A percentile compares a stretch with the other conserved stretches of the same genome.
These are phyloP conservation scores for Bellardia bayeri DNA, from an alignment of 2,888 invertebrate genomes.

Conservation along the genomic window DNA sequence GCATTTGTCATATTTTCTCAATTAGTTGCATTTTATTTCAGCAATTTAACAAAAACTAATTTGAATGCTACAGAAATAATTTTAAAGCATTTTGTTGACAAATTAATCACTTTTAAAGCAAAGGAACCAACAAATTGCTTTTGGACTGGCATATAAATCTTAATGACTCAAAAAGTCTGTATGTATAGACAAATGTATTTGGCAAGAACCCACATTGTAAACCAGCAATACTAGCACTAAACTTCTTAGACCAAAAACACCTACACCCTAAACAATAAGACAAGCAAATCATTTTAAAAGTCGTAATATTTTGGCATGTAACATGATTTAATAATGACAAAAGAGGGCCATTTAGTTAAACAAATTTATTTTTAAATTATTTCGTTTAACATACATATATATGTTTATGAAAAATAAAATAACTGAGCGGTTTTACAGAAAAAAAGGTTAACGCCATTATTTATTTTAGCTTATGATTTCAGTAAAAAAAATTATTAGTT, in stretches of 20 bases:
- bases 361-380: conserved; percentile 50
- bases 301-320: conserved; percentile 57
- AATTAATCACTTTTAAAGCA: conserved; percentile 69
- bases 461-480: conserved; percentile 40
- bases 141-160: conserved; percentile 69
- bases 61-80: conserved; percentile 44
- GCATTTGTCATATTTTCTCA: conserved; percentile 51
- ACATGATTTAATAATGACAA: conserved; percentile 72
- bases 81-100: conserved; percentile 67
- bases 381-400: conserved; percentile 24
- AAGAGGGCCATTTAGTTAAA: conserved; percentile 67
- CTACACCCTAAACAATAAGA: conserved; percentile 39
- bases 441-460: conserved; percentile 66
- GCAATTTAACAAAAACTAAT: conserved; percentile 58
- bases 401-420: not conserved
- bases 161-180: conserved; percentile 57
- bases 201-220: conserved; percentile 53
- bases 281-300: conserved; percentile 62
- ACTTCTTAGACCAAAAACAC: conserved; percentile 42
- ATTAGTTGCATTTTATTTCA: conserved; percentile 53
- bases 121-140: conserved; percentile 69
- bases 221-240: not conserved
- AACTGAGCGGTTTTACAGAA: not conserved
- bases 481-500: conserved; percentile 7
- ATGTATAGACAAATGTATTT: not conserved